These are phyloP conservation scores for human DNA, from an alignment of 2,113 vertebrate species.

Conservation along the genomic window DNA sequence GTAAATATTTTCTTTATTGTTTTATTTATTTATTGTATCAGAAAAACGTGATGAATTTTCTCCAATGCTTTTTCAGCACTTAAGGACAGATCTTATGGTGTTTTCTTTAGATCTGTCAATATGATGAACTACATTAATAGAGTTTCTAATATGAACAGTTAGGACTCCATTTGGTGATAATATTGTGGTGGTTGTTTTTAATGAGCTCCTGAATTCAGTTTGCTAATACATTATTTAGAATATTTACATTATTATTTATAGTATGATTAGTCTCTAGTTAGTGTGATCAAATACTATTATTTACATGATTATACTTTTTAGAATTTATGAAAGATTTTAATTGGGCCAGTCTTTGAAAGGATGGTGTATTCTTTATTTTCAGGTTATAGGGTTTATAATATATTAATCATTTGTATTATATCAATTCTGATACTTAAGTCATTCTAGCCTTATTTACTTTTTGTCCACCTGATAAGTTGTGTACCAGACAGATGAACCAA, in stretches of 20 bases:
- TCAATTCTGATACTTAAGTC: not conserved
- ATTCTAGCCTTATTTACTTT: not conserved
- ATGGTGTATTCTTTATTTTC: not conserved
- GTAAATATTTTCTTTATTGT: not conserved
- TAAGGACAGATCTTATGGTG: not conserved
- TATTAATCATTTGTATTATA: not conserved
- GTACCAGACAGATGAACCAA: not conserved
- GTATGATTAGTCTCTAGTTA: not conserved
- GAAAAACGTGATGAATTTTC: not conserved
- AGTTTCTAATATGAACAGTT: not conserved
- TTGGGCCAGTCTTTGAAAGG: not conserved
- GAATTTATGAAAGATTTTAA: not conserved
- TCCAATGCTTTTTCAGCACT: not conserved
- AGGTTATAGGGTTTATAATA: not conserved
- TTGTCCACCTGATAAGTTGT: not conserved
- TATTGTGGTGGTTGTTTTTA: not conserved
- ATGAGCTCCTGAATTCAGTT: constrained; percentile 2
- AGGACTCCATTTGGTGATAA: not conserved
- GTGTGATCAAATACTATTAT: not conserved
- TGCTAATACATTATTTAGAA: not conserved
- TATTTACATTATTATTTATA: not conserved
- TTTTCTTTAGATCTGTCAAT: not conserved
- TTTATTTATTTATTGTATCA: not conserved
- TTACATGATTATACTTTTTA: not conserved
- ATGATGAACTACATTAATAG: not conserved